These are phyloP conservation scores for Aphrocallistes beatrix DNA, from an alignment of 37 sponge, comb jelly and placozoan genomes.

Conservation along the genomic window DNA sequence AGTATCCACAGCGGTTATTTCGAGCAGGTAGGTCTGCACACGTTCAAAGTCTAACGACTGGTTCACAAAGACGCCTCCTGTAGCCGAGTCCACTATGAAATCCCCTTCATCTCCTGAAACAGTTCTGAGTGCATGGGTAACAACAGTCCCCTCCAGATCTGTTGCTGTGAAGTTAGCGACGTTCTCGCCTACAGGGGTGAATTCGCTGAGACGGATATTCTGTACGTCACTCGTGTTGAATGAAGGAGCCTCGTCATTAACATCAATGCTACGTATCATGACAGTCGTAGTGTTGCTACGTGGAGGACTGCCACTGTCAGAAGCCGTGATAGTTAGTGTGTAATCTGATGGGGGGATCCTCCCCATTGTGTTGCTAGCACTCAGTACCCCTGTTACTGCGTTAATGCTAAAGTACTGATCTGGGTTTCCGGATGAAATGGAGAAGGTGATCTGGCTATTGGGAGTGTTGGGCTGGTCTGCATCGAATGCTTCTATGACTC, in stretches of 20 bases:
- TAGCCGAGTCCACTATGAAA: neutral
- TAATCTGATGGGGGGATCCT: neutral
- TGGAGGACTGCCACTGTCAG: slow-evolving; percentile 38
- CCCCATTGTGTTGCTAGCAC: neutral
- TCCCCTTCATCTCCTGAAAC: neutral
- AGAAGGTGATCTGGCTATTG: slow-evolving; percentile 38
- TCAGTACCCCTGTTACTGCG: neutral
- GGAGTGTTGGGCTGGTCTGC: slow-evolving; percentile 2
- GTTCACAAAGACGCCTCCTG: neutral
- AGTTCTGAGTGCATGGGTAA: neutral
- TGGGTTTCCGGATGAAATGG: slow-evolving; percentile 8
- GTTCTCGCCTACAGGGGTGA: neutral
- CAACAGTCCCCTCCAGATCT: neutral
- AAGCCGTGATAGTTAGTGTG: slow-evolving; percentile 41
- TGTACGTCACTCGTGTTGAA: slow-evolving; percentile 7
- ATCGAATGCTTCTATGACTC: neutral
- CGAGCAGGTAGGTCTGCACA: neutral
- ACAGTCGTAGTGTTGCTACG: slow-evolving; percentile 35
- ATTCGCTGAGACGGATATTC: neutral
- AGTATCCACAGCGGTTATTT: neutral
- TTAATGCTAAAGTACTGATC: neutral
- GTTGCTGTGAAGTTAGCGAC: neutral
- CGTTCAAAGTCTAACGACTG: neutral
- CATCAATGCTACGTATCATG: slow-evolving; percentile 41
- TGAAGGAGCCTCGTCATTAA: slow-evolving; percentile 48